phyloP scores from a whole-genome alignment of 1,140 invertebrate genomes.

The Drosophila sturtevanti region DNA sequence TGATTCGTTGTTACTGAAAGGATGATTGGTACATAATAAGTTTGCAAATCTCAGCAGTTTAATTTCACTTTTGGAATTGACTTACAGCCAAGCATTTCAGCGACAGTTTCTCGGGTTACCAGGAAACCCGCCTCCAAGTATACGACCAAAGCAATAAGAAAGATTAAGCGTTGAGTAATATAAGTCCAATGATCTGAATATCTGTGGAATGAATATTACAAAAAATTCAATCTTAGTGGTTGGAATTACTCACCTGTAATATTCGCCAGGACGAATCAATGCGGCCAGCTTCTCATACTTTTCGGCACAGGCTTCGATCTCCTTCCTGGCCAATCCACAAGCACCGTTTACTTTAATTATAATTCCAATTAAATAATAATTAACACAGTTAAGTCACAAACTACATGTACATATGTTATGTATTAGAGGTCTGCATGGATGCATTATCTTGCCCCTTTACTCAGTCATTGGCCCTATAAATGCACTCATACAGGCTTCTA shows the following conservation, averaged over 20 bases:
- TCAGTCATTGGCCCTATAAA: too few species aligned
- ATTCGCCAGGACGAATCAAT: conserved; percentile 87
- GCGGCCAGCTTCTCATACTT: conserved; percentile 85
- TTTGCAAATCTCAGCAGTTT: background rate
- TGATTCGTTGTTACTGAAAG: conserved; percentile 84
- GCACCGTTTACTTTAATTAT: conserved; percentile 75
- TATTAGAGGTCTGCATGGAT: too few species aligned
- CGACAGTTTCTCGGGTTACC: conserved; percentile 88
- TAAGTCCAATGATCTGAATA: conserved; percentile 94
- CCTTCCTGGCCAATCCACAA: conserved; percentile 84
- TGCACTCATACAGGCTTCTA: too few species aligned
- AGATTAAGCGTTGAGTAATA: conserved; percentile 91
- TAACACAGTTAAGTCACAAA: background rate
- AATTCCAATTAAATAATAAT: background rate
- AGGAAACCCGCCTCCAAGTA: conserved; percentile 91
- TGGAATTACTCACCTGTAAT: conserved; percentile 85
- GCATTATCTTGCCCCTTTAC: too few species aligned
- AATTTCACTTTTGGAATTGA: background rate
- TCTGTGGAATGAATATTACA: conserved; percentile 83
- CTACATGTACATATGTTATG: too few species aligned
- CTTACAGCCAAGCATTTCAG: conserved; percentile 91
- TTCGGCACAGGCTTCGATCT: conserved; percentile 85
- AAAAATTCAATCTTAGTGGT: too few species aligned
- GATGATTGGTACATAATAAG: background rate
- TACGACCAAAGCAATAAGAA: conserved; percentile 89